A percentile compares a stretch with the other conserved stretches of the same genome.
phyloP scores from a whole-genome alignment of 2,797 vertebrate genomes.

The Chelonia mydas region DNA sequence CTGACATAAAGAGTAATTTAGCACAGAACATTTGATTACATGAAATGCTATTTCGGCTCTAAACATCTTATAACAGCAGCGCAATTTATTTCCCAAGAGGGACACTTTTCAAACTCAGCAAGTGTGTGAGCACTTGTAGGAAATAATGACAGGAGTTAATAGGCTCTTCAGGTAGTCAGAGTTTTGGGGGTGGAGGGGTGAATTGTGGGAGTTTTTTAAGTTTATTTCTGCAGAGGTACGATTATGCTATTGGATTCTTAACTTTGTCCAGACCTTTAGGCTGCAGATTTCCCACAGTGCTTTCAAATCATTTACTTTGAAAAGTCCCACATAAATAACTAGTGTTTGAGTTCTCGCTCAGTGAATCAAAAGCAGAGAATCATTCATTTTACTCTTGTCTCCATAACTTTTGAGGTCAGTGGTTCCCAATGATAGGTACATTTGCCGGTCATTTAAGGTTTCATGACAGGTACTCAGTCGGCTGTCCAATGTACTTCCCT shows the following conservation, averaged over 20 bases:
- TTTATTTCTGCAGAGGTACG: not conserved
- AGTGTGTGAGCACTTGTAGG: not conserved
- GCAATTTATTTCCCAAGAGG: not conserved
- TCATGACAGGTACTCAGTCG: not conserved
- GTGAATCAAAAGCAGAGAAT: not conserved
- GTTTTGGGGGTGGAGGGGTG: not conserved
- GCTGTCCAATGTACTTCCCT: accelerated
- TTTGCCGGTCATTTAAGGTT: not conserved
- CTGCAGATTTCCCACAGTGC: not conserved
- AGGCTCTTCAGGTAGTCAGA: not conserved
- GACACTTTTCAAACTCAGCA: not conserved
- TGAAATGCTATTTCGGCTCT: not conserved
- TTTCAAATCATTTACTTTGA: not conserved
- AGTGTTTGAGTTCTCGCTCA: not conserved
- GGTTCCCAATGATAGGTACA: not conserved
- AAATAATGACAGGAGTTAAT: not conserved
- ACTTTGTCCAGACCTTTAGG: not conserved
- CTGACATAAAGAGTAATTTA: not conserved
- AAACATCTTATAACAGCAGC: not conserved
- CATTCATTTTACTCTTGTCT: not conserved
- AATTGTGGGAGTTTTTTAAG: not conserved
- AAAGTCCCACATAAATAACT: not conserved
- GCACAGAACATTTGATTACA: not conserved
- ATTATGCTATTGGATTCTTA: not conserved
- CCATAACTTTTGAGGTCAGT: not conserved